These are phyloP conservation scores for Electrona antarctica DNA, from an alignment of 2,113 vertebrate genomes.

Conservation along the genomic window DNA sequence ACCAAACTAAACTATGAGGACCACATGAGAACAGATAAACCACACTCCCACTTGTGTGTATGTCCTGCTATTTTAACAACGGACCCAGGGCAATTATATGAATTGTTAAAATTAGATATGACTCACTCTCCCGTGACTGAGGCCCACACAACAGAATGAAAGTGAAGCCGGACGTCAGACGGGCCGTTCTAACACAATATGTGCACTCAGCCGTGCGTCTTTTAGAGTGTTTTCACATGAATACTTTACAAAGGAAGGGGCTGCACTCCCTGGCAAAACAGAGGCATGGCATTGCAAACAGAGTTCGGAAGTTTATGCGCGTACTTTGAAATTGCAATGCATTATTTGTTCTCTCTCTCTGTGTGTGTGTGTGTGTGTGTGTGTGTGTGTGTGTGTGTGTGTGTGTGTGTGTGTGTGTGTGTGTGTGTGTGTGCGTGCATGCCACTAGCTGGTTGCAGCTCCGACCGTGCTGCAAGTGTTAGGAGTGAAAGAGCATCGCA, in stretches of 20 bases:
- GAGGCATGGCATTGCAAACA: conserved; percentile 8
- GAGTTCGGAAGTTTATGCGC: conserved; percentile 10
- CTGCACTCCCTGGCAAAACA: conserved; percentile 27
- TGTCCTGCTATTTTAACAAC: neutral
- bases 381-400: neutral
- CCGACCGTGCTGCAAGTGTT: conserved; percentile 10
- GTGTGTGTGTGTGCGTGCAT: conserved; percentile 8
- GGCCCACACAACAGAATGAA: no score
- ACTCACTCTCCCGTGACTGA: no score
- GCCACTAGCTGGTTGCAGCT: neutral
- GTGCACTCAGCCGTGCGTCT: conserved; percentile 33
- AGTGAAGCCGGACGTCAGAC: neutral
- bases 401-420: conserved; percentile 7
- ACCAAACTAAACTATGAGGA: neutral
- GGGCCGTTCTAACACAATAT: conserved; percentile 29
- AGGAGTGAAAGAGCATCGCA: conserved; percentile 31
- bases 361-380: neutral
- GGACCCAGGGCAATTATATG: conserved; percentile 5
- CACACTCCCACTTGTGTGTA: no score
- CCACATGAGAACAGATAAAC: neutral
- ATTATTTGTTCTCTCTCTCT: neutral
- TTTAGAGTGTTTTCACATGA: conserved; percentile 55
- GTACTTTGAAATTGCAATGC: conserved; percentile 14
- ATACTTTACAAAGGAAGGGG: conserved; percentile 57
- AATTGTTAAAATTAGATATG: conserved; percentile 10